phyloP scores from a whole-genome alignment of 1,140 invertebrate genomes.

The Ptiloglossa arizonensis region DNA sequence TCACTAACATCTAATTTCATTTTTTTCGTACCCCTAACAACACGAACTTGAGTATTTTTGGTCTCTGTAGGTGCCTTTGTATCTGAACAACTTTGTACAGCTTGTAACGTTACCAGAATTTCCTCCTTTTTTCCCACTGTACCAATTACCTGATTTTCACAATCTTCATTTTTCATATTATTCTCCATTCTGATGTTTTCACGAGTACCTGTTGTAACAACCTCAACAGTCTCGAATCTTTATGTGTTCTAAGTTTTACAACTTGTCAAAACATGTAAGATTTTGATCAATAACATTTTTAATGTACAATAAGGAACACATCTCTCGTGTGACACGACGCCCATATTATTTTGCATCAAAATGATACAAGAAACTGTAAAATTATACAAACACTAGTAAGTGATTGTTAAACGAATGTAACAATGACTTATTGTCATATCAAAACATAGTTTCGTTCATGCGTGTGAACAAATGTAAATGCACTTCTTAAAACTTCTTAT shows the following conservation, averaged over 20 bases:
- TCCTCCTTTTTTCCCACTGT: constrained; percentile 23
- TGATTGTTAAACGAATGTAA: background rate
- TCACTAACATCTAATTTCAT: constrained; percentile 71
- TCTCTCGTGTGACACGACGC: background rate
- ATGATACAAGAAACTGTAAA: background rate
- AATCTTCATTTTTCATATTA: constrained; percentile 11
- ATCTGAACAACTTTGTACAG: constrained; percentile 45
- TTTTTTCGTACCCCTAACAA: constrained; percentile 76
- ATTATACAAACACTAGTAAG: background rate
- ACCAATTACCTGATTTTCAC: background rate
- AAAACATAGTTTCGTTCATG: background rate
- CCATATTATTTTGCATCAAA: background rate
- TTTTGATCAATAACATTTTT: background rate
- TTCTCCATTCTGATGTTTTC: constrained; percentile 24
- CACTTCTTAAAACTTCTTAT: too few relatives aligned
- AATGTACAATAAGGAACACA: background rate
- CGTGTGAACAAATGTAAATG: background rate
- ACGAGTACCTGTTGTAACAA: background rate
- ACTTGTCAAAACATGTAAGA: background rate
- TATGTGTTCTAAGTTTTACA: background rate
- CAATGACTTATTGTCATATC: background rate
- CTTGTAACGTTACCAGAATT: constrained; percentile 6
- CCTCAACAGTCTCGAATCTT: background rate
- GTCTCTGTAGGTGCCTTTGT: constrained; percentile 60
- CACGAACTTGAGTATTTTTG: constrained; percentile 72